Base-by-base conservation (phyloP, 2,113 vertebrate species). In the Corythornis vintsioides region DNA sequence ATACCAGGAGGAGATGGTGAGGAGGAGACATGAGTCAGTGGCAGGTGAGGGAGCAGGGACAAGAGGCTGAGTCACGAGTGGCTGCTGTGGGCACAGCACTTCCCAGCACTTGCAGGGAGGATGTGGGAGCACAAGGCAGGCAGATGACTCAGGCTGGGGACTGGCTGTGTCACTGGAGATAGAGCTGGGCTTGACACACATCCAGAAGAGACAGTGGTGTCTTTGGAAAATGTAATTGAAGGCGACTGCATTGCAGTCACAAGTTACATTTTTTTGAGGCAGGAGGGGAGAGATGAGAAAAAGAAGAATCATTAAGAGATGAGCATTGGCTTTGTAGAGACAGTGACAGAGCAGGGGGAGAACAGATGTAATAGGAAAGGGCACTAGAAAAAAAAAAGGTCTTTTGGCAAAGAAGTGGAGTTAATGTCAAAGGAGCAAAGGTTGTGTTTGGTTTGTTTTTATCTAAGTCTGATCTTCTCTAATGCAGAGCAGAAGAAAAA, bases 141-240 rank as follows among this genome's bases (percentile, higher is more conserved):
- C 76, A 47, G 86, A 13, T 95, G 90, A 93, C 70, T 95, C 94
- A 84, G 70, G 61, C 57, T 80, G 70, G 72, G 76, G 83, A 72
- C 59, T 61, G 86, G 70, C 63, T 92, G 45, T 83, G 73, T 86
- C 83, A 86, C 33, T 79, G 72, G 85, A 91, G 65, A 33, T 40
- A 48, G 76, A 76, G 75, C 74, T 85, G 87, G 42, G 75, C 83
- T 92, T 81, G 72, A 71, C 43, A 35, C 0, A 0, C 45, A 31
- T 53, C 70, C 86, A 61, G 45, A 86, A 48, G 25, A 84, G 33
- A 88, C 92, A 95, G 15, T 55, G 71, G 47, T 40, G 52, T 48
- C 89, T 93, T 93, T 93, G 78, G 76, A 69, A 81, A 59, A 50
- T 2, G 5, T 57, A 57, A 65, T 83, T 43, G 79, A 89, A 82